Evolutionary conservation across 2,113 vertebrate species (phyloP), one percentile per base, ranked within the genome.

Genomic region (Micromys minutus): DNA sequence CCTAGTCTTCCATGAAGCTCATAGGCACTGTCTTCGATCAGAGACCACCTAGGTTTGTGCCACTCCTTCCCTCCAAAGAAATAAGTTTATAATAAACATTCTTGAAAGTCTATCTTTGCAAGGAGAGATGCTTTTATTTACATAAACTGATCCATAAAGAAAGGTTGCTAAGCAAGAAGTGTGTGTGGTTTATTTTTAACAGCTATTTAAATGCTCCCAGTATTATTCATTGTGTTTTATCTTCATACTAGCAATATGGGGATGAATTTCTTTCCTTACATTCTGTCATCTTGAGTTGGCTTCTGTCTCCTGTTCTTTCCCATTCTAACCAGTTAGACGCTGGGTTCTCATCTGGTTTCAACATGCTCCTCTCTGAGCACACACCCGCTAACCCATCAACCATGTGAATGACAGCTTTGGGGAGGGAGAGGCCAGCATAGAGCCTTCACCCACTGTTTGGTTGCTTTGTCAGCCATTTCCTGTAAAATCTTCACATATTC

Each of bases 141-240:
- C 7, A 45, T 77, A 80, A 94, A 12, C 75, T 79, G 47, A 67
- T 75, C 84, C 71, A 94, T 52, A 87, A 96, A 75, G 76, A 74
- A 85, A 31, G 31, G 55, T 79, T 95, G 63, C 80, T 94, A 92
- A 80, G 69, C 94, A 75, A 72, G 72, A 92, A 81, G 24, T 55
- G 2, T 36, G 24, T 3, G 21, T 74, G 24, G 21, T 87, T 79
- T 91, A 80, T 97, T 96, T 96, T 91, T 95, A 95, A 96, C 84
- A 92, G 21, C 52, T 92, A 87, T 74, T 91, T 94, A 90, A 94
- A 42, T 75, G 83, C 63, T 90, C 50, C 63, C 42, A 81, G 31
- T 59, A 79, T 77, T 93, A n/a, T 45, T 91, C 69, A 11, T 79
- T 87, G 74, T 6, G 42, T 90, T 93, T 95, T 45, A 87, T 63